Conservation (phyloP, 2,113 vertebrate species). For the Laticauda laticaudata region DNA sequence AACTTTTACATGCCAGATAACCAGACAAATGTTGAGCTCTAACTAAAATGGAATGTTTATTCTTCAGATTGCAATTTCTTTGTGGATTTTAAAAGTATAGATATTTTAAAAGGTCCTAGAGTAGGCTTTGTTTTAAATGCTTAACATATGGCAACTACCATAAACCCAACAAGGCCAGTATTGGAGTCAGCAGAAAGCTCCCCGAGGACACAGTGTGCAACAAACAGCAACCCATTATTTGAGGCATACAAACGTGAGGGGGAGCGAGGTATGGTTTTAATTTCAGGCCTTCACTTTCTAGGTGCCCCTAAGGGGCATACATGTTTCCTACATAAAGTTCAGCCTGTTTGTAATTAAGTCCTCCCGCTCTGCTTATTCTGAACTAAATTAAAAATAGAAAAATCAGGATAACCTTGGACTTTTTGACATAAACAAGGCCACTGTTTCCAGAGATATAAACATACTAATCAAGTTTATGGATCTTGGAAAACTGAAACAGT, state of each 20-base stretch:
- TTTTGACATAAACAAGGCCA: constrained; percentile 72
- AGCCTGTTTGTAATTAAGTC: constrained; percentile 77
- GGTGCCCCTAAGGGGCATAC: constrained; percentile 64
- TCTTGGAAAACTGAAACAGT: constrained; percentile 42
- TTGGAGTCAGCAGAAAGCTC: constrained; percentile 52
- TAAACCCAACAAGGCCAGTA: constrained; percentile 44
- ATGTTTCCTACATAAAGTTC: constrained; percentile 76
- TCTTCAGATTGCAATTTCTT: constrained; percentile 31
- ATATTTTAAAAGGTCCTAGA: constrained; percentile 33
- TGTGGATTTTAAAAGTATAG: constrained; percentile 41
- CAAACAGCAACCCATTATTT: constrained; percentile 53
- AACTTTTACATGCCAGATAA: background rate
- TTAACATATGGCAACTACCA: constrained; percentile 51
- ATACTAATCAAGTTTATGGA: constrained; percentile 56
- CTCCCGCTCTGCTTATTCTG: constrained; percentile 74
- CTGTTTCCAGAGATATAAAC: constrained; percentile 67
- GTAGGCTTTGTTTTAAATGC: constrained; percentile 36
- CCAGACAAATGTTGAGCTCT: background rate
- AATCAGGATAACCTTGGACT: constrained; percentile 72
- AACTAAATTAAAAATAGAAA: constrained; percentile 78
- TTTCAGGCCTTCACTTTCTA: constrained; percentile 71
- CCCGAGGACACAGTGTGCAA: constrained; percentile 46
- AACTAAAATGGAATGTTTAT: background rate
- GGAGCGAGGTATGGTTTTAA: constrained; percentile 59
- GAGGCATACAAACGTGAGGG: constrained; percentile 52